These are phyloP conservation scores for Alcedo atthis DNA, from an alignment of 2,797 vertebrate genomes.

Conservation along the genomic window DNA sequence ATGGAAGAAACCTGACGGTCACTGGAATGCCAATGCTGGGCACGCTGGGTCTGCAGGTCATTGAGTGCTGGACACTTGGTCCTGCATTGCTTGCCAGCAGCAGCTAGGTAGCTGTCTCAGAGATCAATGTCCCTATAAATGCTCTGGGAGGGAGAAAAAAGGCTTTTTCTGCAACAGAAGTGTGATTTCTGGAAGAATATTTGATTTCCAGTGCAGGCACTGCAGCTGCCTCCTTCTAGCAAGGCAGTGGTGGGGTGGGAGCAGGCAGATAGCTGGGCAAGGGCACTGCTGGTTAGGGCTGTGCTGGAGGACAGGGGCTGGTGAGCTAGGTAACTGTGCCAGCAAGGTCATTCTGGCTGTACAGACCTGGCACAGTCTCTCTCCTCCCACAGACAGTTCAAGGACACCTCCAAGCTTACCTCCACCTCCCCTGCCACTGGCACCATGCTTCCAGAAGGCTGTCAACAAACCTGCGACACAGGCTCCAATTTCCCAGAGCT, in stretches of 20 bases:
- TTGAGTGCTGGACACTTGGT: not conserved
- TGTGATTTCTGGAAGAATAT: not conserved
- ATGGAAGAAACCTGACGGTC: not conserved
- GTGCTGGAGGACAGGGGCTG: not conserved
- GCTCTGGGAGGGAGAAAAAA: not conserved
- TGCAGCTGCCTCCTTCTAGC: not conserved
- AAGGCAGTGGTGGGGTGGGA: not conserved
- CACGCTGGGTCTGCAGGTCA: not conserved
- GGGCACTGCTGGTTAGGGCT: not conserved
- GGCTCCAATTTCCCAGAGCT: not conserved
- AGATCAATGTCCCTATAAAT: not conserved
- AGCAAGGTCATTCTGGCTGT: not conserved
- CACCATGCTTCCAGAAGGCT: not conserved
- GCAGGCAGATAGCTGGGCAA: not conserved
- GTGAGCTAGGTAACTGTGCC: rapidly evolving
- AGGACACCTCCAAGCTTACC: not conserved
- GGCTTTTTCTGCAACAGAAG: not conserved
- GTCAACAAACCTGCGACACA: not conserved
- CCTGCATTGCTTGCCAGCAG: not conserved
- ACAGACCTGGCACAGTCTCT: not conserved
- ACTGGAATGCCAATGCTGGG: not conserved
- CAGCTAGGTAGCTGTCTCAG: not conserved
- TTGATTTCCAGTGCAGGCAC: not conserved
- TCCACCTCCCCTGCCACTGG: not conserved
- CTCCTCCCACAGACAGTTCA: not conserved